These are phyloP conservation scores for Actinostola sp. DNA, from an alignment of 92 coral and sea anemone species.

Conservation along the genomic window DNA sequence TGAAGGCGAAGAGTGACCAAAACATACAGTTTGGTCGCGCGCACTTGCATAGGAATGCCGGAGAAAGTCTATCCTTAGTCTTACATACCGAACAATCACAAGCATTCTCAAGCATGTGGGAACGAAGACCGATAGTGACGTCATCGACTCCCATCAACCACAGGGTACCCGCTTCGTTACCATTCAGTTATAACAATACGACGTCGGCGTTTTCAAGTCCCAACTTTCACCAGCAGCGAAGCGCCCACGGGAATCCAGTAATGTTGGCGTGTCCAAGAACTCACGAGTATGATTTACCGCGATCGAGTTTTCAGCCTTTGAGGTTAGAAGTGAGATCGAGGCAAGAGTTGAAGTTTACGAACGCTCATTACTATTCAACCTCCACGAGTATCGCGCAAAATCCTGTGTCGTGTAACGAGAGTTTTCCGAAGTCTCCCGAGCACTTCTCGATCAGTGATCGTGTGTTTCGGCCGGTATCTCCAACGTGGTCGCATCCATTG, in stretches of 20 bases:
- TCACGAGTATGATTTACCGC: neutral
- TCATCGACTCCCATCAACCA: slow-evolving; percentile 18
- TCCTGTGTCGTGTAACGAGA: slow-evolving; percentile 4
- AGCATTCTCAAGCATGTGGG: slow-evolving; percentile 18
- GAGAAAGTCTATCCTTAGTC: neutral
- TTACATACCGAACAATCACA: neutral
- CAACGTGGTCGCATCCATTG: slow-evolving; percentile 6
- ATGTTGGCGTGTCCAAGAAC: neutral
- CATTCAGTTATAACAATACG: slow-evolving; percentile 4
- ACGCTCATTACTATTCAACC: neutral
- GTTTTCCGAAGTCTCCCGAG: slow-evolving; percentile 10
- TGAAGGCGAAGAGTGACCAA: no score
- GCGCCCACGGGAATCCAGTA: slow-evolving; percentile 6
- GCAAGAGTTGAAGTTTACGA: neutral
- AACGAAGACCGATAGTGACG: slow-evolving; percentile 16
- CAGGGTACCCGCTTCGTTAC: slow-evolving; percentile 19
- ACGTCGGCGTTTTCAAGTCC: slow-evolving; percentile 25
- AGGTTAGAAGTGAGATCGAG: neutral
- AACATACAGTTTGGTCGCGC: neutral
- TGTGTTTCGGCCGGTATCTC: slow-evolving; percentile 64
- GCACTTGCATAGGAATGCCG: neutral
- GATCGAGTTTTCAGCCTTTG: neutral
- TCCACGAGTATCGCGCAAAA: neutral
- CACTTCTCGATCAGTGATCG: slow-evolving; percentile 29
- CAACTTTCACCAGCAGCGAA: neutral